Conservation (phyloP, 2,113 vertebrate genomes). For the Phyllostomus discolor region DNA sequence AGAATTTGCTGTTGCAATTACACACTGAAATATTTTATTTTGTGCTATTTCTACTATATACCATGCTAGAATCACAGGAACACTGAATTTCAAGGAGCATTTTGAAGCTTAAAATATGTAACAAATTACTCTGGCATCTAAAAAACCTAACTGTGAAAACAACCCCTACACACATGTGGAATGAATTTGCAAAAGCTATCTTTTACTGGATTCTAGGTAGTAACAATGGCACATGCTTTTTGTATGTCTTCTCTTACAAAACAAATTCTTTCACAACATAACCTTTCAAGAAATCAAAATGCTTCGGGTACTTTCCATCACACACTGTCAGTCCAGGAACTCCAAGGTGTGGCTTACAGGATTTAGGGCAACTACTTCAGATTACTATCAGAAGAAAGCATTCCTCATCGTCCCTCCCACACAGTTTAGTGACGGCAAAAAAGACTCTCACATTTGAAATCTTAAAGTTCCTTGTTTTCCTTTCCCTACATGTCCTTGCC, state of each 20-base stretch:
- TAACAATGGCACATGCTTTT: slow-evolving; percentile 73
- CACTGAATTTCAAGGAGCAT: slow-evolving; percentile 55
- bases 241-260: slow-evolving; percentile 72
- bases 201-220: slow-evolving; percentile 75
- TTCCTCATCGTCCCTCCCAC: neutral
- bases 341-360: slow-evolving; percentile 44
- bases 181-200: slow-evolving; percentile 73
- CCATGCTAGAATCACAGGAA: slow-evolving; percentile 67
- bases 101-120: slow-evolving; percentile 74
- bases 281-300: slow-evolving; percentile 74
- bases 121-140: slow-evolving; percentile 75
- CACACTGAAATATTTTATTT: slow-evolving; percentile 62
- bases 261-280: slow-evolving; percentile 73
- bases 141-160: slow-evolving; percentile 72
- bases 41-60: slow-evolving; percentile 53
- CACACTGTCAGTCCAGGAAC: slow-evolving; percentile 38
- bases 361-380: slow-evolving; percentile 26
- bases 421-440: neutral
- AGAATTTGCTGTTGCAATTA: slow-evolving; percentile 72
- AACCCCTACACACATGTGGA: slow-evolving; percentile 70
- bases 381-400: slow-evolving; percentile 43
- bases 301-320: slow-evolving; percentile 69
- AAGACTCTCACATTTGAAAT: neutral
- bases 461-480: neutral
- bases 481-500: neutral